Percentiles rank a stretch among this genome's conserved stretches.
phyloP scores from a whole-genome alignment of 2,888 invertebrate species.

The Amorpha juglandis region DNA sequence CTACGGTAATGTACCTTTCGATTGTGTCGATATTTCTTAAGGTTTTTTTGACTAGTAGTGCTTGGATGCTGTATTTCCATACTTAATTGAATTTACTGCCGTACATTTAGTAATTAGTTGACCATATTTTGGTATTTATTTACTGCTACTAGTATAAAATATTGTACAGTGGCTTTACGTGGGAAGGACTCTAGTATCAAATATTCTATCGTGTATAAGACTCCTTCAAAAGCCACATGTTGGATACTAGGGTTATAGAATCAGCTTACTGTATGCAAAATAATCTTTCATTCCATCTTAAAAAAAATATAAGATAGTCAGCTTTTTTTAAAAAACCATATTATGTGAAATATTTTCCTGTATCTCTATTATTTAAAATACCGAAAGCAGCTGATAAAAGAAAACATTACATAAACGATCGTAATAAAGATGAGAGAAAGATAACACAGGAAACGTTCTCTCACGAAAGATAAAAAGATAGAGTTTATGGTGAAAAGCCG shows the following conservation, averaged over 20 bases:
- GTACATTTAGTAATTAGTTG: background rate
- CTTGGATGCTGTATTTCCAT: background rate
- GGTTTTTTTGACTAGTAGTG: background rate
- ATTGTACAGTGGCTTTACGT: no score
- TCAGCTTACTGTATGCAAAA: background rate
- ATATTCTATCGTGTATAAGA: no score
- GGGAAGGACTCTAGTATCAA: no score
- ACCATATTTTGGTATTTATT: background rate
- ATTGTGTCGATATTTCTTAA: background rate
- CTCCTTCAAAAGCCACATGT: no score
- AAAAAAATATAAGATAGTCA: no score
- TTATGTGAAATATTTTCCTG: background rate
- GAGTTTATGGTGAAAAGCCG: slow-evolving; percentile 8
- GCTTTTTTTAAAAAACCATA: background rate
- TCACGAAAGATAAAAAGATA: slow-evolving; percentile 12
- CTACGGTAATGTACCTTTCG: background rate
- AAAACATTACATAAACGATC: slow-evolving; percentile 2
- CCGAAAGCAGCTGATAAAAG: background rate
- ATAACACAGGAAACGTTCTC: slow-evolving; percentile 4
- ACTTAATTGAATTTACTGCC: background rate
- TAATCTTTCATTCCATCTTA: background rate
- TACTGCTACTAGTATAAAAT: no score
- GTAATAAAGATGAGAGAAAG: slow-evolving; percentile 5
- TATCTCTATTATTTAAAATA: background rate
- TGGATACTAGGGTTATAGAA: no score